Evolutionary conservation across 2,888 invertebrate species (phyloP).

Genomic region (Hyles lineata): DNA sequence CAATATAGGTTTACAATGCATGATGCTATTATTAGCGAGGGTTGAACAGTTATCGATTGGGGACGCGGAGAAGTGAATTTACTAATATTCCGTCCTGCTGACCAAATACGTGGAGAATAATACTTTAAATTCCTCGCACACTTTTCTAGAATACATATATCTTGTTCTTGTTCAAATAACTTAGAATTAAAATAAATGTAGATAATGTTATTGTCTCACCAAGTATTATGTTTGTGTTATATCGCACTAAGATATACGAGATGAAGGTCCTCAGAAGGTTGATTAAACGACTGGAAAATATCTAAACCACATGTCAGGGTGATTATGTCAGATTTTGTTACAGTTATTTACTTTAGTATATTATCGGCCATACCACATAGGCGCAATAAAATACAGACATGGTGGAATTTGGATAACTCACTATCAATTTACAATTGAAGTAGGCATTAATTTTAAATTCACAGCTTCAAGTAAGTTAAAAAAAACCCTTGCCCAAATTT

Average conservation of each 20-base stretch:
- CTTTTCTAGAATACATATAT: neutral
- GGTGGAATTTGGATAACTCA: too few relatives aligned
- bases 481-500: too few relatives aligned
- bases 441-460: too few relatives aligned
- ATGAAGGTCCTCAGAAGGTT: constrained; percentile 25
- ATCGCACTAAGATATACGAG: neutral
- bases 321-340: constrained; percentile 21
- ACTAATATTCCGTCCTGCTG: neutral
- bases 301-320: constrained; percentile 26
- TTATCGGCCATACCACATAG: neutral
- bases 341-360: constrained; percentile 18
- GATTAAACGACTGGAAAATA: constrained; percentile 26
- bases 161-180: neutral
- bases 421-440: too few relatives aligned
- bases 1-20: constrained; percentile 39
- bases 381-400: neutral
- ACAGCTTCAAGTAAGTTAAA: too few relatives aligned
- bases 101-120: neutral
- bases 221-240: neutral
- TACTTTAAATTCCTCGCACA: neutral
- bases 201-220: neutral
- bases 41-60: constrained; percentile 55
- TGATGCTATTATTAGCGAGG: constrained; percentile 53
- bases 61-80: neutral
- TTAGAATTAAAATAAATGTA: neutral